These are phyloP conservation scores for Coenonympha arcania DNA, from an alignment of 2,888 invertebrate genomes.

Conservation along the genomic window DNA sequence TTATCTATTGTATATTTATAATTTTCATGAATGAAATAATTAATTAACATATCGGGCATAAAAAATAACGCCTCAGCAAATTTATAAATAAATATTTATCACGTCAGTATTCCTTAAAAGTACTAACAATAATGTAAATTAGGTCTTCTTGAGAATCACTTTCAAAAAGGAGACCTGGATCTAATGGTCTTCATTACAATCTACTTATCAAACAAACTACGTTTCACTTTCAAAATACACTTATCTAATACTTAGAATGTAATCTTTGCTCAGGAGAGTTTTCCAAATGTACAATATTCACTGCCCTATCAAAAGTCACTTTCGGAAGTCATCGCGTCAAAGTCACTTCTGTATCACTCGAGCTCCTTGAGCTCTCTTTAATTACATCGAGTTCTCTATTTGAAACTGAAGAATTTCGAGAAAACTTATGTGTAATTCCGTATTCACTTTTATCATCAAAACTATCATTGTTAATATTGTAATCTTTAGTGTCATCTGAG, in stretches of 20 bases:
- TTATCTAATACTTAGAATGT: conserved; percentile 38
- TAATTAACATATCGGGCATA: conserved; percentile 1
- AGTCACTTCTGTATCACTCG: conserved; percentile 71
- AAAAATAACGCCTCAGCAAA: not conserved
- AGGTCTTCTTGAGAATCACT: not conserved
- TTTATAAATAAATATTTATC: not conserved
- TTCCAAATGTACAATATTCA: conserved; percentile 61
- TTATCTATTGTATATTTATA: not conserved
- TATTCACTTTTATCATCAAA: conserved; percentile 66
- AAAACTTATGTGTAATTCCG: conserved; percentile 59
- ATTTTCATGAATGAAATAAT: no score
- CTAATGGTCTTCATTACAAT: conserved; percentile 34
- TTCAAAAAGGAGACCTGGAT: conserved; percentile 31
- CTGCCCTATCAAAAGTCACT: conserved; percentile 63
- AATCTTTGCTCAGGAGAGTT: conserved; percentile 46
- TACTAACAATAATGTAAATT: not conserved
- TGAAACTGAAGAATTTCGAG: conserved; percentile 64
- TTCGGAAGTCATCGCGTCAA: conserved; percentile 70
- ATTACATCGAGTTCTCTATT: conserved; percentile 71
- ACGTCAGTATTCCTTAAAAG: not conserved
- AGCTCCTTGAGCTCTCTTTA: conserved; percentile 70
- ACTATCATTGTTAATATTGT: conserved; percentile 47
- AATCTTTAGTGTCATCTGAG: conserved; percentile 58
- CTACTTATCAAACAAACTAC: conserved; percentile 21
- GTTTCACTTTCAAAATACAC: conserved; percentile 14